Conservation (phyloP, 2,113 vertebrate genomes). For the Grallaria varia region DNA sequence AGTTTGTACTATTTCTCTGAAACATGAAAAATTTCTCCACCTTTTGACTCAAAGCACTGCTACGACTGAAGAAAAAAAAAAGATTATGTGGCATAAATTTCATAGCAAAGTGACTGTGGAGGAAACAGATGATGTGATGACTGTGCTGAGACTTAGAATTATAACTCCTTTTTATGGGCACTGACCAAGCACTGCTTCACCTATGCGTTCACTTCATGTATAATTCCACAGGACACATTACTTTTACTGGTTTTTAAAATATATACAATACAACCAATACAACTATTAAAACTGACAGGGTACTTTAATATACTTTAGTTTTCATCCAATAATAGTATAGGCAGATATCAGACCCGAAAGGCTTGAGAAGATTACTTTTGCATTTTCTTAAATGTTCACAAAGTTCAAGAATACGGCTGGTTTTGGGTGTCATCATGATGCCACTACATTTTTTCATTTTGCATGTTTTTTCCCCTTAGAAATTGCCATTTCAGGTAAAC, state of each 20-base stretch:
- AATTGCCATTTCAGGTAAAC: not conserved
- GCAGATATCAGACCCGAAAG: not conserved
- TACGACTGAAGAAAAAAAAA: not conserved
- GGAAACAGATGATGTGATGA: not conserved
- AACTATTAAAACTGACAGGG: not conserved
- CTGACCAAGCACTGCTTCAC: not conserved
- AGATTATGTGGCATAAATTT: not conserved
- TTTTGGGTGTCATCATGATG: not conserved
- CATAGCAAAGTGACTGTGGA: not conserved
- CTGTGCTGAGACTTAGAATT: not conserved
- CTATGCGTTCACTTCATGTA: fast-evolving
- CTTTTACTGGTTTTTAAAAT: not conserved
- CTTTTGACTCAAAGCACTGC: not conserved
- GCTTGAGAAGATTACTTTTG: not conserved
- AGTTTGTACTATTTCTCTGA: not conserved
- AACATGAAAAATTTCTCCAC: not conserved
- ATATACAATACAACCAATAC: not conserved
- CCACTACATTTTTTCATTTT: not conserved
- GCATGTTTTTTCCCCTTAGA: fast-evolving
- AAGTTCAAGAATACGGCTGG: not conserved
- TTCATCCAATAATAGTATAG: not conserved
- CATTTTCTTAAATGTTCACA: not conserved
- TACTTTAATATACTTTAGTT: not conserved
- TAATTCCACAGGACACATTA: not conserved
- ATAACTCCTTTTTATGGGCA: not conserved